Evolutionary conservation across 2,888 invertebrate genomes (phyloP).

Genomic region (Apamea monoglypha): DNA sequence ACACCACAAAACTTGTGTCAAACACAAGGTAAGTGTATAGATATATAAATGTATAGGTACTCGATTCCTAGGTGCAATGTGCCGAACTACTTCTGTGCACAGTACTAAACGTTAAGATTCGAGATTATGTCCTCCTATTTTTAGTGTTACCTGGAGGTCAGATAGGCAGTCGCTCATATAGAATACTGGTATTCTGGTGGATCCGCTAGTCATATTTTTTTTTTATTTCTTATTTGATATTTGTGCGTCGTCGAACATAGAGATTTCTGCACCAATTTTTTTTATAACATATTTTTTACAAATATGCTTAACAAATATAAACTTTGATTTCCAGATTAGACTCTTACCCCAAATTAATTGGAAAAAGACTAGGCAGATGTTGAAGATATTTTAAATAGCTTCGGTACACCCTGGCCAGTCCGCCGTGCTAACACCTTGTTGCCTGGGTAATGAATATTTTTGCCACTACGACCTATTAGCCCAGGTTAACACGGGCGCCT

Average conservation of each 20-base stretch:
- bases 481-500: too few relatives aligned
- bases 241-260: too few relatives aligned
- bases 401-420: background rate
- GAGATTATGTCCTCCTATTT: background rate
- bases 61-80: background rate
- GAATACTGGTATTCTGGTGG: background rate
- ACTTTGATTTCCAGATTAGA: background rate
- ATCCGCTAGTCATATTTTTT: too few relatives aligned
- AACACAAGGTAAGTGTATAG: too few relatives aligned
- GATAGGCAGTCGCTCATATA: background rate
- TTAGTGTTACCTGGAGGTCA: background rate
- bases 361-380: background rate
- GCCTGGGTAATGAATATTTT: background rate
- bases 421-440: background rate
- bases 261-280: background rate
- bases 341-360: background rate
- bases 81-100: background rate
- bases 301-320: too few relatives aligned
- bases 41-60: background rate
- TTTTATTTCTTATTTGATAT: too few relatives aligned
- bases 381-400: background rate
- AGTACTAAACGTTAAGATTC: background rate
- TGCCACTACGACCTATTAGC: background rate
- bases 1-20: background rate
- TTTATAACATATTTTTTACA: too few relatives aligned